Evolutionary conservation across 2,888 invertebrate genomes (phyloP).

Genomic region (Micoletzkya japonica): DNA sequence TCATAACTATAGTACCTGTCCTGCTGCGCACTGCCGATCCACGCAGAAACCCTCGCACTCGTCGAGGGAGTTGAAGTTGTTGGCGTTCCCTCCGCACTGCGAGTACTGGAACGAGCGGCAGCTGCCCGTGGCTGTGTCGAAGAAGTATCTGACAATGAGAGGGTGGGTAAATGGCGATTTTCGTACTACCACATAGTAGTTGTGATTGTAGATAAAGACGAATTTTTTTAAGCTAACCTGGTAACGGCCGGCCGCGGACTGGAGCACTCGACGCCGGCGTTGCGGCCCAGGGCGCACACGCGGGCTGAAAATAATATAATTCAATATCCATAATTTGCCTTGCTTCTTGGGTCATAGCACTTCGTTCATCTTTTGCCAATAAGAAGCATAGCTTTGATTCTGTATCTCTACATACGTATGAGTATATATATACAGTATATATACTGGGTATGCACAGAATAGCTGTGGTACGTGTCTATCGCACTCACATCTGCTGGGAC

Average conservation of each 20-base stretch:
- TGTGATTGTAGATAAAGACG: too few relatives aligned
- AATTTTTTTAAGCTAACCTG: too few relatives aligned
- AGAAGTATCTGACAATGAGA: constrained; percentile 36
- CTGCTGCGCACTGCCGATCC: constrained; percentile 56
- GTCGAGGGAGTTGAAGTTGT: constrained; percentile 60
- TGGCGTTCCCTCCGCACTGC: constrained; percentile 62
- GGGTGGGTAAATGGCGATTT: too few relatives aligned
- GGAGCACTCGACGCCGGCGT: constrained; percentile 44
- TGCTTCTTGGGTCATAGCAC: too few relatives aligned
- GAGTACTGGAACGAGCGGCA: constrained; percentile 51
- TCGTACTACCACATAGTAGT: too few relatives aligned
- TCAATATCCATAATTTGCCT: neutral
- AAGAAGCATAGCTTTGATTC: neutral
- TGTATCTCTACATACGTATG: neutral
- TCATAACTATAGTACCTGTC: constrained; percentile 32
- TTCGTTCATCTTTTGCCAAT: too few relatives aligned
- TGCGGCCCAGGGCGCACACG: constrained; percentile 40
- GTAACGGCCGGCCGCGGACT: constrained; percentile 39
- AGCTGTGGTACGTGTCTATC: too few relatives aligned
- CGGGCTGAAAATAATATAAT: constrained; percentile 32
- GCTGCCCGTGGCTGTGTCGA: constrained; percentile 42
- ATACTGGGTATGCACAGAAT: too few relatives aligned
- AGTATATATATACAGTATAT: constrained; percentile 1
- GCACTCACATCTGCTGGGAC: constrained; percentile 44
- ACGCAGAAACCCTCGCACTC: constrained; percentile 64